phyloP scores from a whole-genome alignment of 2,797 vertebrate species.

The Eremophila alpestris region DNA sequence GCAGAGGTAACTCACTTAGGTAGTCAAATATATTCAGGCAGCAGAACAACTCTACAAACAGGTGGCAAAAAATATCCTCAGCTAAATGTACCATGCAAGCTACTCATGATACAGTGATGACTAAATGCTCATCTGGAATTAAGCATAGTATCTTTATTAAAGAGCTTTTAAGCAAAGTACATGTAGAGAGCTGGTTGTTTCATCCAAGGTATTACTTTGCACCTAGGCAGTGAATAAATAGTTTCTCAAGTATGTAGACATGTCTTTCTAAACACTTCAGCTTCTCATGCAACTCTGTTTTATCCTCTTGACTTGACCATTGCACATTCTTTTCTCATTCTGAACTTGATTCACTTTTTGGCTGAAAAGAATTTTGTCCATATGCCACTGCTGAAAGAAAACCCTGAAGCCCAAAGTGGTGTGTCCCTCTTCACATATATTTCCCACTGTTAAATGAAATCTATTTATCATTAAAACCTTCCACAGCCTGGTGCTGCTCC shows the following conservation, averaged over 20 bases:
- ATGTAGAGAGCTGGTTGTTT: background rate
- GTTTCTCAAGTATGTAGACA: background rate
- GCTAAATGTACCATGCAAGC: background rate
- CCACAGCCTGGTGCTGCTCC: background rate
- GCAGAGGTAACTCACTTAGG: background rate
- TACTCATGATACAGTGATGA: background rate
- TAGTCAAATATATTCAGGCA: background rate
- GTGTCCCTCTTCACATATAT: background rate
- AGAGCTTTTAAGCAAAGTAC: background rate
- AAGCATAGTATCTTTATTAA: background rate
- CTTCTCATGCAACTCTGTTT: background rate
- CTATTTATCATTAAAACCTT: background rate
- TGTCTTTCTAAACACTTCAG: background rate
- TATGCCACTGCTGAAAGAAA: background rate
- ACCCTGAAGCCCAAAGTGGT: rapidly evolving
- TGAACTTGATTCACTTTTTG: background rate
- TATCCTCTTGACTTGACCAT: background rate
- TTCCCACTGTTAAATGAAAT: background rate
- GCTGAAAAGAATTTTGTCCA: background rate
- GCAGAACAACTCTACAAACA: background rate
- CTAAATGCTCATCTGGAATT: background rate
- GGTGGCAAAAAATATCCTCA: background rate
- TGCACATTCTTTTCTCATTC: background rate
- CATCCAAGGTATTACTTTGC: background rate
- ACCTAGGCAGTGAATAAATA: background rate